Percentiles rank a stretch among this genome's conserved stretches.
These are phyloP conservation scores for Sericinus montela DNA, from an alignment of 2,888 invertebrate species.

Conservation along the genomic window DNA sequence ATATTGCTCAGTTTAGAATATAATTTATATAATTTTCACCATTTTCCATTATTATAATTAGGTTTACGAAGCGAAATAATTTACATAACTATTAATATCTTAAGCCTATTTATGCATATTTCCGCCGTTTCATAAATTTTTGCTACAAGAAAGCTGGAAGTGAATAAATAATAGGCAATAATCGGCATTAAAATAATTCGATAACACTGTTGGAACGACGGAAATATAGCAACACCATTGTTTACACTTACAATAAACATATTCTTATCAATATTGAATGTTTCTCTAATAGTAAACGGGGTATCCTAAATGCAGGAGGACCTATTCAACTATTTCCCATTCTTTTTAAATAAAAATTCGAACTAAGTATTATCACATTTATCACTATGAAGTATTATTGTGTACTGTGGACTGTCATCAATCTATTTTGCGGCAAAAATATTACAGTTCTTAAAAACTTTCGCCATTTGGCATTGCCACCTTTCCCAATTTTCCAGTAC, in stretches of 20 bases:
- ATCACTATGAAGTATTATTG: conserved; percentile 38
- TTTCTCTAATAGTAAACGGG: conserved; percentile 43
- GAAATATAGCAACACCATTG: conserved; percentile 47
- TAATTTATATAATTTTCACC: conserved; percentile 22
- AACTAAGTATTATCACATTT: conserved; percentile 65
- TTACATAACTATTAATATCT: conserved; percentile 40
- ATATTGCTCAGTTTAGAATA: conserved; percentile 49
- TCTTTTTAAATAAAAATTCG: conserved; percentile 46
- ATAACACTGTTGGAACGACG: conserved; percentile 33
- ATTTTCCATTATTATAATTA: conserved; percentile 10
- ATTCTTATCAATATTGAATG: conserved; percentile 44
- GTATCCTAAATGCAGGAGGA: conserved; percentile 65
- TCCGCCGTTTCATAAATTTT: conserved; percentile 31
- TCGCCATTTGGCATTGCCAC: no score
- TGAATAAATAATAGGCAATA: conserved; percentile 43
- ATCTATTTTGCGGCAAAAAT: not conserved
- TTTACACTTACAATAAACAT: conserved; percentile 42
- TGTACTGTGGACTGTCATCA: conserved; percentile 15
- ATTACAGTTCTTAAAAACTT: not conserved
- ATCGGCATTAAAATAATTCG: conserved; percentile 32
- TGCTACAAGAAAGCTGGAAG: conserved; percentile 6
- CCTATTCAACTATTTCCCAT: conserved; percentile 49
- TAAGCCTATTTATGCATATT: conserved; percentile 41
- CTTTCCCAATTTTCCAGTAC: no score
- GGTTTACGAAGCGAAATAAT: conserved; percentile 45